Evolutionary conservation across 2,888 invertebrate species (phyloP), one percentile per base, ranked within the genome.

Genomic region (Parnassius smintheus): DNA sequence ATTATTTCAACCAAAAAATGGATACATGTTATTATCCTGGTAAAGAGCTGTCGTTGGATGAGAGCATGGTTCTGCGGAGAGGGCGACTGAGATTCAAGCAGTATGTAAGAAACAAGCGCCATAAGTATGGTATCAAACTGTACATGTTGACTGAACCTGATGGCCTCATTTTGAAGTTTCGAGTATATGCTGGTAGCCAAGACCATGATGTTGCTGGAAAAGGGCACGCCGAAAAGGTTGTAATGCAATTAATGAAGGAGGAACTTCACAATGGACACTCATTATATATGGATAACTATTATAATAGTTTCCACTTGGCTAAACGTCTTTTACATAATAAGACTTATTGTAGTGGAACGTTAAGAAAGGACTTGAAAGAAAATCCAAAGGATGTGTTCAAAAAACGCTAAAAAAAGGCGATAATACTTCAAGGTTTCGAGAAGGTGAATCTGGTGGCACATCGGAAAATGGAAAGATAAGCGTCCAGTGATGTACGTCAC

Each of bases 391-490:
- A 52, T 10, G 4, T 25, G 11, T 11, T 35, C 10, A 10, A 10
- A 12, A 52, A 35, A 52, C 10, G n/a, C 7, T 52, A 9, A 52
- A 35, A 10, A 25, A 25, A 3, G 52, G 52, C 12, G 52, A 52
- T 35, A 35, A 25, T 35, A n/a, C 11, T 12, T 25, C 52, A 52
- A 11, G 12, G 7, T 52, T 25, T 12, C 10, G 9, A 1, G n/a
- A 52, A 3, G 52, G 35, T 12, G 35, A 35, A 9, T 2, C 11
- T 3, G n/a, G n/a, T n/a, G n/a, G n/a, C n/a, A n/a, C n/a, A 25
- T 52, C 11, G 52, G 52, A 7, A 52, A 52, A 52, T 52, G 52
- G 52, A 25, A n/a, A n/a, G n/a, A n/a, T n/a, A n/a, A n/a, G n/a
- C n/a, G n/a, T n/a, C n/a, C n/a, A n/a, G n/a, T n/a, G n/a, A n/a